Base-by-base conservation (phyloP, 2,113 vertebrate genomes). In the Corynorhinus townsendii region DNA sequence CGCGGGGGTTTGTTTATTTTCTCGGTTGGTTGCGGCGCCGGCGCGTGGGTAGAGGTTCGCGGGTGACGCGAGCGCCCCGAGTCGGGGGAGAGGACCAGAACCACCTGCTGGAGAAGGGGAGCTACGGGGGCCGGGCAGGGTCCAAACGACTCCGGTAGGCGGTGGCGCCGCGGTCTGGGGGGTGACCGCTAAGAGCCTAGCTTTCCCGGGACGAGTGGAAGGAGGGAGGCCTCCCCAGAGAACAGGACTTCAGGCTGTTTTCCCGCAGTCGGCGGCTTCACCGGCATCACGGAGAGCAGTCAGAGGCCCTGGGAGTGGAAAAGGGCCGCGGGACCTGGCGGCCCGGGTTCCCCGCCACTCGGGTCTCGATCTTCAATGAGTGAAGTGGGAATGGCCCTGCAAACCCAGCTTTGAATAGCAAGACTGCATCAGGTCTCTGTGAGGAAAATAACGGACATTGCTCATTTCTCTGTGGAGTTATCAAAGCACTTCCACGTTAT, bases 121-220 rank as follows among this genome's bases (percentile, higher is more conserved):
- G 94, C 64, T 98, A 97, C 97, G 97, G 97, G 93, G 91, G 92
- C 95, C 96, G 26, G 90, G 95, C 96, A 94, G 97, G 97, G 84
- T 96, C 97, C 93, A 97, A 98, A 96, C 92, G 83, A 19, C 83
- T 93, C 59, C 11, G 47, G 93, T 62, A 75, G 96, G 94, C 89
- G 59, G 89, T 4, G 56, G 59, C 71, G 93, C 71, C 59, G 64
- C 72, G 33, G 95, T 52, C 94, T 47, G 35, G 8, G 80, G 89
- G 95, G 95, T 87, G 76, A 71, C 69, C 0, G 92, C 28, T 75
- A 52, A 40, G 77, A 47, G 82, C 73, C 86, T 54, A 28, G 76
- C 52, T 80, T 66, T 11, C 54, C 92, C 33, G 0, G 68, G 49
- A 24, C 4, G 28, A 7, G 22, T 11, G 66, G 56, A 28, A 71